A percentile compares a stretch with the other conserved stretches of the same genome.
Evolutionary conservation across 2,888 invertebrate species (phyloP).

Genomic region (Rotaria magnacalcarata): DNA sequence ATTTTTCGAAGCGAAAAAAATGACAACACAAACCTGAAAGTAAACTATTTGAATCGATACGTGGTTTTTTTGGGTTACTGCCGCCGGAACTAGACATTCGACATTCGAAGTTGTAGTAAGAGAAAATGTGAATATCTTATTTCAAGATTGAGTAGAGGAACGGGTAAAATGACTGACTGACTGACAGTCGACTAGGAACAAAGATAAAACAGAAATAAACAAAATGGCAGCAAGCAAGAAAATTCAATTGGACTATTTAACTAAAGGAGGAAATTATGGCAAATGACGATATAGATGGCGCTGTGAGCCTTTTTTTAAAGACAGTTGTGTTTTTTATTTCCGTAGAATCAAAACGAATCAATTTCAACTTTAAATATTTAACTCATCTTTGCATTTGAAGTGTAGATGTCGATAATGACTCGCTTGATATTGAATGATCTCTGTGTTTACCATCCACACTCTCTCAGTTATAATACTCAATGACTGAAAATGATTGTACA

Average conservation of each 20-base stretch:
- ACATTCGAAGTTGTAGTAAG: background rate
- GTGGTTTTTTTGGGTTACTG: slow-evolving; percentile 13
- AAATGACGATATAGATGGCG: background rate
- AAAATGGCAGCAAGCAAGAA: background rate
- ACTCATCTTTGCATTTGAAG: background rate
- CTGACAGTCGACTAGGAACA: background rate
- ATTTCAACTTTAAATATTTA: background rate
- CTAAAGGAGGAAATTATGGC: background rate
- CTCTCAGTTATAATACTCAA: too few relatives aligned
- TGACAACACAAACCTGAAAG: background rate
- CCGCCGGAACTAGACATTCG: slow-evolving; percentile 23
- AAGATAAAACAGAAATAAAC: slow-evolving; percentile 14
- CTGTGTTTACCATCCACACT: too few relatives aligned
- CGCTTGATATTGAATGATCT: too few relatives aligned
- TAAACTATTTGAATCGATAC: background rate
- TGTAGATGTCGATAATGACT: background rate
- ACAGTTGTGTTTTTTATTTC: background rate
- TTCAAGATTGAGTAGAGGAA: background rate
- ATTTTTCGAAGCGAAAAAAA: background rate
- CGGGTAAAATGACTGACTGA: background rate
- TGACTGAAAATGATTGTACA: too few relatives aligned
- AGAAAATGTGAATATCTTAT: background rate
- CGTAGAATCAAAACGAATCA: background rate
- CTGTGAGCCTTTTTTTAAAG: background rate
- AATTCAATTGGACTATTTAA: background rate